These are phyloP conservation scores for Periplaneta americana DNA, from an alignment of 1,140 invertebrate genomes.

Conservation along the genomic window DNA sequence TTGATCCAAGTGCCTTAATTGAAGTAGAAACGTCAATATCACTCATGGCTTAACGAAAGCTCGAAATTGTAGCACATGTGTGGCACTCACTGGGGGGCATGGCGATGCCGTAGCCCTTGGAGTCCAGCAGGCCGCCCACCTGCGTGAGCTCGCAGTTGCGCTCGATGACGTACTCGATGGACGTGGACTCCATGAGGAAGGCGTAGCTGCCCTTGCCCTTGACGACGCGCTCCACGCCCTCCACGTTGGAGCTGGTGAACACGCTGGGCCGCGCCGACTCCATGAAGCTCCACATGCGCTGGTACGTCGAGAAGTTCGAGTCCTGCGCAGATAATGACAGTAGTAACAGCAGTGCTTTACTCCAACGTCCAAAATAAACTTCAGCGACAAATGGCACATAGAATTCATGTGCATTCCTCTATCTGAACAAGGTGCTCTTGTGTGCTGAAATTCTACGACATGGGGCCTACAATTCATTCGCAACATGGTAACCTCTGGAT, in stretches of 20 bases:
- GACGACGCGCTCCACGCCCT: constrained; percentile 79
- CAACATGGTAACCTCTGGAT: too few relatives aligned
- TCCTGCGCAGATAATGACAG: constrained; percentile 49
- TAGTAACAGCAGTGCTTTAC: too few relatives aligned
- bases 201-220: constrained; percentile 83
- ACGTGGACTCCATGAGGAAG: constrained; percentile 91
- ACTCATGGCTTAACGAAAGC: background rate
- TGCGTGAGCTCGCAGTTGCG: constrained; percentile 85
- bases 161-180: constrained; percentile 87
- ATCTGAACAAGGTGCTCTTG: too few relatives aligned
- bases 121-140: constrained; percentile 75
- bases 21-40: too few relatives aligned
- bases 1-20: too few relatives aligned
- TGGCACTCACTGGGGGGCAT: constrained; percentile 41
- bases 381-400: too few relatives aligned
- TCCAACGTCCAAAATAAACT: too few relatives aligned
- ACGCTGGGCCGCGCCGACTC: constrained; percentile 77
- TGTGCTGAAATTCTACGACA: too few relatives aligned
- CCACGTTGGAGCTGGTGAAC: constrained; percentile 77
- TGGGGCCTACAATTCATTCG: too few relatives aligned
- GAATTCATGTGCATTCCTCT: too few relatives aligned
- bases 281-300: constrained; percentile 92
- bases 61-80: background rate
- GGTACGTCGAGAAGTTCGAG: constrained; percentile 87
- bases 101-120: constrained; percentile 48